Conservation (phyloP, 2,113 vertebrate species). For the Colaptes auratus region DNA sequence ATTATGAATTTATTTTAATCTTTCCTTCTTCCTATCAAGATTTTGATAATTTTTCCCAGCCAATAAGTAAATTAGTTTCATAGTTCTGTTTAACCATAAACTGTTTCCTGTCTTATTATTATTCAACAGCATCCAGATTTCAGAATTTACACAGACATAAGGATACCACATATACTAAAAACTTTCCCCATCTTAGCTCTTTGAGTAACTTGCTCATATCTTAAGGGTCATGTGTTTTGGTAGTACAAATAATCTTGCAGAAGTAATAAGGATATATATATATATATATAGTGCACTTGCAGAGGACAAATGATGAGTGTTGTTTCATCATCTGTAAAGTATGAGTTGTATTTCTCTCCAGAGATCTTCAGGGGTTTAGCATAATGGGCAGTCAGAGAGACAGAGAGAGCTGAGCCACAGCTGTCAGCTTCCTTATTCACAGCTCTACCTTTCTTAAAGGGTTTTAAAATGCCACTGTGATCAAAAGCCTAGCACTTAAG, state of each 20-base stretch:
- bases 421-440: conserved; percentile 65
- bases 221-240: neutral
- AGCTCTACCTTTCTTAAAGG: conserved; percentile 64
- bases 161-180: neutral
- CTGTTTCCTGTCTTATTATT: neutral
- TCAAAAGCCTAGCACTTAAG: conserved; percentile 67
- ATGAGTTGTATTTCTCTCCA: neutral
- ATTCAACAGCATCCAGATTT: neutral
- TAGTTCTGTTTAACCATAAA: neutral
- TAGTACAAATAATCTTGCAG: neutral
- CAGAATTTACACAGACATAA: neutral
- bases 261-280: conserved; percentile 13
- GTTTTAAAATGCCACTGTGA: conserved; percentile 71
- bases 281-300: neutral
- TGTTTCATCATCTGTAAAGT: neutral
- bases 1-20: neutral
- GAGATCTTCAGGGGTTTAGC: conserved; percentile 35
- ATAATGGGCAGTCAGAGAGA: conserved; percentile 38
- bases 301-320: neutral
- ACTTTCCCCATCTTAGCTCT: neutral
- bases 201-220: neutral
- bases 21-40: neutral
- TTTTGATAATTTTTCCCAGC: rapidly evolving
- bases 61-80: neutral
- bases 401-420: conserved; percentile 28